phyloP scores from a whole-genome alignment of 2,888 invertebrate species.

The Melieria omissa region DNA sequence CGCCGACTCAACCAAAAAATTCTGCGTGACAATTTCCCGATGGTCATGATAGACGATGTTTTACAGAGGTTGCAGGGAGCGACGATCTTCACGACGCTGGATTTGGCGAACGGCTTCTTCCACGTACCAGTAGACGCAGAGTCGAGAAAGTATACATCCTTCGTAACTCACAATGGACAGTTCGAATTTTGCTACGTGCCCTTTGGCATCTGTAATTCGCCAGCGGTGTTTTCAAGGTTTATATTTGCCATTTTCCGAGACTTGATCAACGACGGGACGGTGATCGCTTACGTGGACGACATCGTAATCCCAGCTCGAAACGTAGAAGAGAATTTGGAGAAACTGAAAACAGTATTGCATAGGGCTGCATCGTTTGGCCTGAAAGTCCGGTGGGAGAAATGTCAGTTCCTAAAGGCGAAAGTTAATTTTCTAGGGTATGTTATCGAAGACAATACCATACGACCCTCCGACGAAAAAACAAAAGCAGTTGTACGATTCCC shows the following conservation, averaged over 20 bases:
- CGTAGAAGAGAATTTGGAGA: constrained; percentile 25
- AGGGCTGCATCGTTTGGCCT: constrained; percentile 30
- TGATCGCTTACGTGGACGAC: constrained; percentile 34
- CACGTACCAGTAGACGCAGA: constrained; percentile 41
- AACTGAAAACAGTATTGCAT: constrained; percentile 25
- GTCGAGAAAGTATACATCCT: constrained; percentile 47
- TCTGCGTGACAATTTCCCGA: constrained; percentile 35
- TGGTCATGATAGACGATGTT: constrained; percentile 39
- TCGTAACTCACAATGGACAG: constrained; percentile 46
- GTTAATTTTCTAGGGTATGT: constrained; percentile 31
- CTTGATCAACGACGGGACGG: constrained; percentile 21
- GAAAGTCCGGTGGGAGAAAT: constrained; percentile 38
- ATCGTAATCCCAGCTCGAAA: constrained; percentile 35
- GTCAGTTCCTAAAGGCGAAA: constrained; percentile 36
- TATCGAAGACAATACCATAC: constrained; percentile 15
- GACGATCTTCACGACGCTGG: constrained; percentile 37
- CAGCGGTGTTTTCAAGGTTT: constrained; percentile 39
- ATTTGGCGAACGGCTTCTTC: constrained; percentile 42
- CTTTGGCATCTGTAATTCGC: constrained; percentile 40
- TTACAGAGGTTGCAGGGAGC: constrained; percentile 36
- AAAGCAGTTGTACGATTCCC: constrained; percentile 32
- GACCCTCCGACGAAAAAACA: constrained; percentile 34
- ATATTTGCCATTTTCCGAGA: constrained; percentile 25
- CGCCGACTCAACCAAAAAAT: constrained; percentile 28
- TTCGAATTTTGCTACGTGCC: constrained; percentile 43